phyloP scores from a whole-genome alignment of 2,888 invertebrate genomes.

The Heliconius hortense region DNA sequence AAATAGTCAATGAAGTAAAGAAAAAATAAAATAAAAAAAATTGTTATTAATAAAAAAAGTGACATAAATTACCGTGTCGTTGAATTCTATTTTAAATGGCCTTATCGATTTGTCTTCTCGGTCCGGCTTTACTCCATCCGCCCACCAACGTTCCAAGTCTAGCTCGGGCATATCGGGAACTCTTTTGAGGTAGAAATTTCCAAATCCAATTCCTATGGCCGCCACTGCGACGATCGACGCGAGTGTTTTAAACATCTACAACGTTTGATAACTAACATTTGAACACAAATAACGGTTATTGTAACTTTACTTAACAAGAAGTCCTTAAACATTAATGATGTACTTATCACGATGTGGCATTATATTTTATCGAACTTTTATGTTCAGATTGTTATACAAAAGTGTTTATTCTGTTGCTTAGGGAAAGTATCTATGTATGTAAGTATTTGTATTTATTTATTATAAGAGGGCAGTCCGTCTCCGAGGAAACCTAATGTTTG shows the following conservation, averaged over 20 bases:
- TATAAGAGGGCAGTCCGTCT: background rate
- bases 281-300: background rate
- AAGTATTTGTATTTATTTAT: background rate
- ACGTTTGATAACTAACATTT: slow-evolving; percentile 36
- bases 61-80: slow-evolving; percentile 59
- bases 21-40: background rate
- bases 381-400: background rate
- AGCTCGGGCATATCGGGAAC: slow-evolving; percentile 58
- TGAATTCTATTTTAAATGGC: slow-evolving; percentile 67
- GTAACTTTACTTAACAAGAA: background rate
- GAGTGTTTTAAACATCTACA: slow-evolving; percentile 62
- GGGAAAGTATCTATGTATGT: background rate
- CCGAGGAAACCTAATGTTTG: background rate
- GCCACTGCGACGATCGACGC: slow-evolving; percentile 50
- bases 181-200: slow-evolving; percentile 48
- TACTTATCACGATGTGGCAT: background rate
- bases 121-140: slow-evolving; percentile 50
- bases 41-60: background rate
- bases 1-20: background rate
- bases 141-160: slow-evolving; percentile 72
- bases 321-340: background rate
- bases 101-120: slow-evolving; percentile 61
- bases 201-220: slow-evolving; percentile 52
- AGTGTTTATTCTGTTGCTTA: background rate
- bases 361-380: background rate